Evolutionary conservation across 2,888 invertebrate genomes (phyloP).

Genomic region (Agrotis exclamationis): DNA sequence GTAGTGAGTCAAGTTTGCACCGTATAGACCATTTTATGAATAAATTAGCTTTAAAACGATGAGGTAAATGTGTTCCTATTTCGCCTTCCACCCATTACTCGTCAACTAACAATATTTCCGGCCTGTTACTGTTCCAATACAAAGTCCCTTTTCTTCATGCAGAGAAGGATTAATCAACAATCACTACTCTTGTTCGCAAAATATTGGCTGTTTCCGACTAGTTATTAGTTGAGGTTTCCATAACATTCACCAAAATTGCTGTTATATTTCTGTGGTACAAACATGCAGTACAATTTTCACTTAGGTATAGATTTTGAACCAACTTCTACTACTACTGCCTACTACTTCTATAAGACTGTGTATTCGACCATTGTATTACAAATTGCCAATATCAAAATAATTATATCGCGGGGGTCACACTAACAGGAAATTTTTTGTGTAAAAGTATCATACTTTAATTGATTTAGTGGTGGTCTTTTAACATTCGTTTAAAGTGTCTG

Average conservation of each 20-base stretch:
- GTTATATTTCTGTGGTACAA: background rate
- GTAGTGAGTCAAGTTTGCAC: background rate
- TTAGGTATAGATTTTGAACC: too few relatives aligned
- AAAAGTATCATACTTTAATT: too few relatives aligned
- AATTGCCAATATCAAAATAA: too few relatives aligned
- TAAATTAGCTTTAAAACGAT: background rate
- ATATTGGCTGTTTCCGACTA: background rate
- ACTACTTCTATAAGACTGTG: too few relatives aligned
- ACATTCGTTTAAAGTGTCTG: too few relatives aligned
- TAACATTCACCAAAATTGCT: background rate
- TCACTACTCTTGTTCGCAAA: background rate
- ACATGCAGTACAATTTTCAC: too few relatives aligned
- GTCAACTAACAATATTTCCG: constrained; percentile 5
- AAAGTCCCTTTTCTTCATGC: constrained; percentile 30
- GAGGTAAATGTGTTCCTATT: background rate
- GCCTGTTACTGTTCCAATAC: background rate
- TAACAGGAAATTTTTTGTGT: too few relatives aligned
- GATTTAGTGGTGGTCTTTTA: too few relatives aligned
- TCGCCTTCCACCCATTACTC: background rate
- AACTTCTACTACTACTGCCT: too few relatives aligned
- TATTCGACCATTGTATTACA: too few relatives aligned
- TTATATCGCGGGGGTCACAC: too few relatives aligned
- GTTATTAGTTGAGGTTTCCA: background rate
- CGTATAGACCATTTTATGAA: background rate
- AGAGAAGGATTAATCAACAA: constrained; percentile 39